Evolutionary conservation across 2,888 invertebrate species (phyloP).

Genomic region (Brenthis daphne): DNA sequence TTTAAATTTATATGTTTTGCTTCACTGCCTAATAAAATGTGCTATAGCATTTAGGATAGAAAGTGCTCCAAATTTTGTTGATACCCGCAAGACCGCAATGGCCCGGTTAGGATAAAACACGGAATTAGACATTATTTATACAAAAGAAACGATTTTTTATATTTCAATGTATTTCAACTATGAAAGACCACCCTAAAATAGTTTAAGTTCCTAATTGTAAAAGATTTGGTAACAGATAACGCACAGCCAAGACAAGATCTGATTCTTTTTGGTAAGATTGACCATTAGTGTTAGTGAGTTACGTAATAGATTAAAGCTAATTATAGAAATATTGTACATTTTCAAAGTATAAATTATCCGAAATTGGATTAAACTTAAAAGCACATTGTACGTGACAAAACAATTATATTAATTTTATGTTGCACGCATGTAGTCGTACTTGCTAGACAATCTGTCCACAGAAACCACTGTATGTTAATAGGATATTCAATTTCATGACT

Average conservation of each 20-base stretch:
- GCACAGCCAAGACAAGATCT: too few relatives aligned
- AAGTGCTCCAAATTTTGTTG: too few relatives aligned
- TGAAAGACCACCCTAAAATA: too few relatives aligned
- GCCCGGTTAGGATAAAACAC: too few relatives aligned
- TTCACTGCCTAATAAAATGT: not conserved
- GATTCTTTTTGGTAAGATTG: too few relatives aligned
- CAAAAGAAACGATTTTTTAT: too few relatives aligned
- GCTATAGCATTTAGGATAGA: not conserved
- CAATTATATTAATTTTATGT: constrained; percentile 13
- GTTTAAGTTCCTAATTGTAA: too few relatives aligned
- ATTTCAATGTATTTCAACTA: too few relatives aligned
- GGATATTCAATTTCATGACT: constrained; percentile 36
- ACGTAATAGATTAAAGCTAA: not conserved
- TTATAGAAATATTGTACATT: not conserved
- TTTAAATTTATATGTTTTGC: not conserved
- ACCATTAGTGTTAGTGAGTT: too few relatives aligned
- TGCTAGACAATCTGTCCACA: constrained; percentile 29
- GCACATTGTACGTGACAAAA: not conserved
- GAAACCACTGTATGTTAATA: constrained; percentile 36
- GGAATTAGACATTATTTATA: too few relatives aligned
- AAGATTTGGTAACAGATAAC: too few relatives aligned
- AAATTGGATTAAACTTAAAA: not conserved
- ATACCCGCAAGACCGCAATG: too few relatives aligned
- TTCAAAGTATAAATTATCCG: not conserved
- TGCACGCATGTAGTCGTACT: constrained; percentile 1